These are phyloP conservation scores for Meloidogyne exigua DNA, from an alignment of 1,140 invertebrate genomes.

Conservation along the genomic window DNA sequence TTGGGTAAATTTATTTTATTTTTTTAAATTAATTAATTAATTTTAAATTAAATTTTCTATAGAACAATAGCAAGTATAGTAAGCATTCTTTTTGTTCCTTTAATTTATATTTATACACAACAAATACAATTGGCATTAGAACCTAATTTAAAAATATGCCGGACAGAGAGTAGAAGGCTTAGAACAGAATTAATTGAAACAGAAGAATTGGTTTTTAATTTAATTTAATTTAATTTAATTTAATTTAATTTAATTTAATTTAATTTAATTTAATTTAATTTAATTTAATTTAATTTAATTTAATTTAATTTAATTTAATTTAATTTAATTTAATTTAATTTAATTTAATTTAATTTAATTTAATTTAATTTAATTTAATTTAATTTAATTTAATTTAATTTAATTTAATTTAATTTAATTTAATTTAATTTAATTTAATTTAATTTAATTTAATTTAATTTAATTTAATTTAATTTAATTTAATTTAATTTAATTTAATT, in stretches of 20 bases:
- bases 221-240: neutral
- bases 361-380: too few relatives aligned
- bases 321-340: neutral
- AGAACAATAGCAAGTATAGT: constrained; percentile 9
- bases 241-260: neutral
- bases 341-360: neutral
- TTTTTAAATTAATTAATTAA: neutral
- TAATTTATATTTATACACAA: constrained; percentile 16
- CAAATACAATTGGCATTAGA: constrained; percentile 9
- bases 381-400: neutral
- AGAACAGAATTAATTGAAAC: constrained; percentile 3
- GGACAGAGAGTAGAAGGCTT: neutral
- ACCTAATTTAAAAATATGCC: constrained; percentile 7
- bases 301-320: too few relatives aligned
- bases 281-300: too few relatives aligned
- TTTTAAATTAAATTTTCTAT: neutral
- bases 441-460: too few relatives aligned
- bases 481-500: too few relatives aligned
- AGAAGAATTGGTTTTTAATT: neutral
- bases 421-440: neutral
- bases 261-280: neutral
- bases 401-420: too few relatives aligned
- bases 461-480: too few relatives aligned
- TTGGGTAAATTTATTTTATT: constrained; percentile 11
- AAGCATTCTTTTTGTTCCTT: constrained; percentile 9